A percentile compares a stretch with the other conserved stretches of the same genome.
phyloP scores from a whole-genome alignment of 2,113 vertebrate genomes.

The Phaethornis superciliosus region DNA sequence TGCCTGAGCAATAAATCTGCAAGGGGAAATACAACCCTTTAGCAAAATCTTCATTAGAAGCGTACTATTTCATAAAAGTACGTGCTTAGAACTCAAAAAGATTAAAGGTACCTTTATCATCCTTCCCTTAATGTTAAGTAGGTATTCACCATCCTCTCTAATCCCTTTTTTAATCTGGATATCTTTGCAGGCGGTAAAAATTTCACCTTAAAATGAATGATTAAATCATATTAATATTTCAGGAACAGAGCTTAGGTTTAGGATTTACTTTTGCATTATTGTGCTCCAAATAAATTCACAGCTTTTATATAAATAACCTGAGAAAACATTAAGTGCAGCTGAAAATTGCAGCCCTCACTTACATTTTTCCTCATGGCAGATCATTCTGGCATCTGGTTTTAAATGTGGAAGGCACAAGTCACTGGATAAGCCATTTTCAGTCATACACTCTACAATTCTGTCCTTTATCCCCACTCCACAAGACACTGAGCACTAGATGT shows the following conservation, averaged over 20 bases:
- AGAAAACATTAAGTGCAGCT: not conserved
- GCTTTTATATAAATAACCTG: constrained; percentile 2
- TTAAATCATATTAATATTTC: constrained; percentile 15
- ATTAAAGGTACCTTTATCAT: constrained; percentile 84
- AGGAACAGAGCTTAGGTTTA: not conserved
- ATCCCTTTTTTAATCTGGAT: constrained; percentile 84
- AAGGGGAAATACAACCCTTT: constrained; percentile 38
- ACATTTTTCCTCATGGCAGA: constrained; percentile 86
- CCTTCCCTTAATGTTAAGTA: constrained; percentile 84
- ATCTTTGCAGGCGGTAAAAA: constrained; percentile 86
- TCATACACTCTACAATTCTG: constrained; percentile 84
- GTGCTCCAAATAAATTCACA: not conserved
- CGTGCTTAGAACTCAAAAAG: not conserved
- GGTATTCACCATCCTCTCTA: constrained; percentile 88
- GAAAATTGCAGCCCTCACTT: constrained; percentile 66
- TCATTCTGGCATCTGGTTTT: constrained; percentile 82
- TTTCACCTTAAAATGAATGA: constrained; percentile 81
- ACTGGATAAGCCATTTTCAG: constrained; percentile 78
- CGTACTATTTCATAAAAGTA: not conserved
- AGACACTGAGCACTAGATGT: constrained; percentile 86
- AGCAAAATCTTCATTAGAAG: constrained; percentile 22
- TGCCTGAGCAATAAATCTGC: constrained; percentile 90
- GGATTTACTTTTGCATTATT: not conserved
- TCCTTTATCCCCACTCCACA: constrained; percentile 87
- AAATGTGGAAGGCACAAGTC: constrained; percentile 82